A percentile compares a stretch with the other conserved stretches of the same genome.
Conservation (phyloP, 2,888 invertebrate species). For the Blomia tropicalis region DNA sequence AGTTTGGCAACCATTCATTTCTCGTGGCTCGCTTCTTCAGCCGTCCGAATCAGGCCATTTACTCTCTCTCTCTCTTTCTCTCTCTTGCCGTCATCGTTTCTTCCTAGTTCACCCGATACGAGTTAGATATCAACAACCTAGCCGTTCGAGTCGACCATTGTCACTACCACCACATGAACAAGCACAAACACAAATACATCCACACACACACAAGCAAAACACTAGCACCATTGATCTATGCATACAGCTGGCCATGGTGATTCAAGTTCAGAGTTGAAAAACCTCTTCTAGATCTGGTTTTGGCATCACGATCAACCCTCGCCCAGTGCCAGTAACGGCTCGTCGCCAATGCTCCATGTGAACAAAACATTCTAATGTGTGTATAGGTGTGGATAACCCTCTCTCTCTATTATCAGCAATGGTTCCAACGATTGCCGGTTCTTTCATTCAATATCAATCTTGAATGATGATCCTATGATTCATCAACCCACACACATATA, state of each 20-base stretch:
- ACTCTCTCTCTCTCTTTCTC: too few species aligned
- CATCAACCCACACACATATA: too few species aligned
- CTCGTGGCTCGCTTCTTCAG: slow-evolving; percentile 5
- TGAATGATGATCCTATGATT: too few species aligned
- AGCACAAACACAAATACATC: not conserved
- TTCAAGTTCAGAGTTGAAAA: slow-evolving; percentile 17
- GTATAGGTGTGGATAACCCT: too few species aligned
- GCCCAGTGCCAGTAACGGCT: slow-evolving; percentile 1
- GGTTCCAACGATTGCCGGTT: too few species aligned
- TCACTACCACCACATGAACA: not conserved
- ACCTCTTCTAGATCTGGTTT: slow-evolving; percentile 5
- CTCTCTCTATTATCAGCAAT: too few species aligned
- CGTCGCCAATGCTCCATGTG: too few species aligned
- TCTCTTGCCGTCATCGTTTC: too few species aligned
- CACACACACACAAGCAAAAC: not conserved
- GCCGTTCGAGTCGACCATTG: not conserved
- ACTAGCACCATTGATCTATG: too few species aligned
- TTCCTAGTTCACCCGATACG: not conserved
- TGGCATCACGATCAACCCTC: not conserved
- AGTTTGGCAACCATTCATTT: not conserved
- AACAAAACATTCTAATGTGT: too few species aligned
- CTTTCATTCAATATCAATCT: too few species aligned
- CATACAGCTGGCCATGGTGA: not conserved
- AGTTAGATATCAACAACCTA: not conserved
- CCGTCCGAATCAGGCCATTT: not conserved